Conservation (phyloP, 2,113 vertebrate genomes). For the Cnemophilus loriae region DNA sequence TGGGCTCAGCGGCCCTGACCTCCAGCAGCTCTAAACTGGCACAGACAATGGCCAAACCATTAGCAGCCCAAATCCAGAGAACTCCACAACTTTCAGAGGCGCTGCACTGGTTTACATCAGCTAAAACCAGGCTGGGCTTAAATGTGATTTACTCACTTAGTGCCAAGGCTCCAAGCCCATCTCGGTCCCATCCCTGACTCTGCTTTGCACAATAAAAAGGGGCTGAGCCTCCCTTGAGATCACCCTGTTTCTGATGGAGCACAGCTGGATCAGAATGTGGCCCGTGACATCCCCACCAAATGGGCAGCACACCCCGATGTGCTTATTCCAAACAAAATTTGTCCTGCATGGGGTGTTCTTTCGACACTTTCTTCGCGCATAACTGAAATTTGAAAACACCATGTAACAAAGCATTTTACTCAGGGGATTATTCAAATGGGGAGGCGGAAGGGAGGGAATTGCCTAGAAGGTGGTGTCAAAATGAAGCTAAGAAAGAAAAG, state of each 20-base stretch:
- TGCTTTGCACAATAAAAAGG: not conserved
- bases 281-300: not conserved
- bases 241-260: not conserved
- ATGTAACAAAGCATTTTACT: not conserved
- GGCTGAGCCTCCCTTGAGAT: not conserved
- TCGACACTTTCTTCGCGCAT: not conserved
- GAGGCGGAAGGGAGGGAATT: not conserved
- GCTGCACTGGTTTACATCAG: not conserved
- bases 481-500: not conserved
- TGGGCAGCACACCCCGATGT: accelerated
- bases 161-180: not conserved
- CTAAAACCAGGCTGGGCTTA: not conserved
- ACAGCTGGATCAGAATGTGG: not conserved
- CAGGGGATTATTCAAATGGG: not conserved
- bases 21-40: not conserved
- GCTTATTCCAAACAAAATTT: not conserved
- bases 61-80: not conserved
- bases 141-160: not conserved
- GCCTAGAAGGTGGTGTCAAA: not conserved
- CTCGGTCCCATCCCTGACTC: not conserved
- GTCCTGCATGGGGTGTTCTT: not conserved
- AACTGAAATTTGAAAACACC: not conserved
- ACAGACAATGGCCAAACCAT: not conserved
- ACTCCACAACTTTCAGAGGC: not conserved
- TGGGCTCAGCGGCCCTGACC: not conserved